Evolutionary conservation across 2,888 invertebrate species (phyloP).

Genomic region (Ferdinandea cuprea): DNA sequence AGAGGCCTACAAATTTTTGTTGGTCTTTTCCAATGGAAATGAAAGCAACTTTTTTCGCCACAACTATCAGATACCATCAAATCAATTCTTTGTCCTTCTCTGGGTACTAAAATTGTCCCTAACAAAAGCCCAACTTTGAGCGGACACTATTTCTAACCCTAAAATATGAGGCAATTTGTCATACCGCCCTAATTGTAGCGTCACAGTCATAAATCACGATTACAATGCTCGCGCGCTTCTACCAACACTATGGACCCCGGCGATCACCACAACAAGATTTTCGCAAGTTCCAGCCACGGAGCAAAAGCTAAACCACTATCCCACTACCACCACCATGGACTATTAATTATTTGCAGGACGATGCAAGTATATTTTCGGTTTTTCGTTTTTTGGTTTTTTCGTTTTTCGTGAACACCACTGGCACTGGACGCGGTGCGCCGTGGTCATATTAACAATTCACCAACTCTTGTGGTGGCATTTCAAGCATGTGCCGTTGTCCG

Average conservation of each 20-base stretch:
- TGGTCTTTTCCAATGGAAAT: too few relatives aligned
- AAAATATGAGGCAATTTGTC: slow-evolving; percentile 69
- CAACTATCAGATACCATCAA: too few relatives aligned
- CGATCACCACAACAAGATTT: slow-evolving; percentile 50
- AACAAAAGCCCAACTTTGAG: slow-evolving; percentile 13
- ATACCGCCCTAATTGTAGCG: slow-evolving; percentile 64
- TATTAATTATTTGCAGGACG: slow-evolving; percentile 70
- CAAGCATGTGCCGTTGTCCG: slow-evolving; percentile 55
- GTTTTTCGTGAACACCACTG: slow-evolving; percentile 26
- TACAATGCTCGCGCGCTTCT: slow-evolving; percentile 63
- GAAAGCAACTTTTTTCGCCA: too few relatives aligned
- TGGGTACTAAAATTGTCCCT: not conserved
- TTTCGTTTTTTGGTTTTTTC: slow-evolving; percentile 21
- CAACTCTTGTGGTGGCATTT: slow-evolving; percentile 60
- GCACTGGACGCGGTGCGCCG: slow-evolving; percentile 21
- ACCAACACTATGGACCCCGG: slow-evolving; percentile 30
- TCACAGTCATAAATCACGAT: slow-evolving; percentile 66
- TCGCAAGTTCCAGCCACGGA: slow-evolving; percentile 9
- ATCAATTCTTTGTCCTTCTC: too few relatives aligned
- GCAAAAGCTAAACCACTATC: too few relatives aligned
- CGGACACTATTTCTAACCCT: slow-evolving; percentile 16
- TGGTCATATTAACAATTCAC: slow-evolving; percentile 71
- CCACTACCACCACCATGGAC: slow-evolving; percentile 45
- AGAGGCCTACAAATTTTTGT: too few relatives aligned
- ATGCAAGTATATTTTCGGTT: slow-evolving; percentile 42